A percentile compares a stretch with the other conserved stretches of the same genome.
Conservation (phyloP, 2,888 invertebrate species). For the Resseliella maxima region DNA sequence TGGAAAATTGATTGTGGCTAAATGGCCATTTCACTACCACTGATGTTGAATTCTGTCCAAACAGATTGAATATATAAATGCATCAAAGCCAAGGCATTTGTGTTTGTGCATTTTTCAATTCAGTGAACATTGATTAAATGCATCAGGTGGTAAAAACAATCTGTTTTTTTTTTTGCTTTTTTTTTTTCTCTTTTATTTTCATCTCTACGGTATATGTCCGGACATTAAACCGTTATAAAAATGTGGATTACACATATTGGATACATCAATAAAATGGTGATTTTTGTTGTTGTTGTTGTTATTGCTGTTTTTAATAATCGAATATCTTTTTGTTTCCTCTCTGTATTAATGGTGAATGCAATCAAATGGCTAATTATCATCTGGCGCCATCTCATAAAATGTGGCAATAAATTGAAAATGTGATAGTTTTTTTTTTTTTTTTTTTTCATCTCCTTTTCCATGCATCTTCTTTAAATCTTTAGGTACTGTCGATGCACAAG, state of each 20-base stretch:
- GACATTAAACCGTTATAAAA: slow-evolving; percentile 30
- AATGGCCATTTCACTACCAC: too few relatives aligned
- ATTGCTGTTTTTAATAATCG: background rate
- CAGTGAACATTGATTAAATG: background rate
- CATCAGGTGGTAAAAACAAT: background rate
- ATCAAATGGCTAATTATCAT: slow-evolving; percentile 36
- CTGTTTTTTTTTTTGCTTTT: background rate
- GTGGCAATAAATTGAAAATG: background rate
- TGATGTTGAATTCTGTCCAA: too few relatives aligned
- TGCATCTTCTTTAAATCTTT: too few relatives aligned
- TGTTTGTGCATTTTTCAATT: background rate
- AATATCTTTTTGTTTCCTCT: background rate
- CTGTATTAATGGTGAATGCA: background rate
- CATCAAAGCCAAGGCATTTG: background rate
- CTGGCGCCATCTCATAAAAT: slow-evolving; percentile 18
- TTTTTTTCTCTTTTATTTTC: background rate
- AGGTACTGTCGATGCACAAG: background rate
- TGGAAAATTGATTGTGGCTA: too few relatives aligned
- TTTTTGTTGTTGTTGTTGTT: background rate
- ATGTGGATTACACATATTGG: background rate
- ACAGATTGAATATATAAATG: too few relatives aligned
- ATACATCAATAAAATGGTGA: background rate
- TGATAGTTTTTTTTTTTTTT: background rate
- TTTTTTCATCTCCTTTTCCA: too few relatives aligned
- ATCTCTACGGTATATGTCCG: background rate